Evolutionary conservation across 1,140 invertebrate species (phyloP), one percentile per base, ranked within the genome.

Genomic region (Dinoponera quadriceps): DNA sequence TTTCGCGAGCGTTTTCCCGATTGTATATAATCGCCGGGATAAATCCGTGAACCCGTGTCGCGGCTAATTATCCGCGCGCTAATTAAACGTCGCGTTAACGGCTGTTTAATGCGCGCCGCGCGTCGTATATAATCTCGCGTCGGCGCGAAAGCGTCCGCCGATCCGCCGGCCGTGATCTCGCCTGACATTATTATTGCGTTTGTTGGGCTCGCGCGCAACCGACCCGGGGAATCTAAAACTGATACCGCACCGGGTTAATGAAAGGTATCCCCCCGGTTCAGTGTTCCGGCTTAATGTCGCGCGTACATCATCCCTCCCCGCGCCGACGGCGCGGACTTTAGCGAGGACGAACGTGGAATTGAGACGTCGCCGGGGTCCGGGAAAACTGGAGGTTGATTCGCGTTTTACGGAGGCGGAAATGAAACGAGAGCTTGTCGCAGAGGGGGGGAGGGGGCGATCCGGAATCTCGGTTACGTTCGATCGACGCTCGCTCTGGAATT

Each of bases 31-130:
- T 1, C 14, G 16, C n/a, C 5, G 74, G 20, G 49, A 77, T 66
- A 55, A 77, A 66, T 66, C 27, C 74, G 16, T 11, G 3, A 29
- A 54, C 18, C 54, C 27, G 38, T 57, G 74, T 77, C 74, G 60
- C 29, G 13, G 29, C 29, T 54, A 77, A 77, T 77, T 77, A 77
- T 77, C 62, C 60, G 48, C 27, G 29, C 16, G 62, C 49, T 77
- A 77, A 77, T 77, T 66, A 77, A 77, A 66, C 74, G 74, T 29
- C 27, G 74, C 11, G 48, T 29, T 54, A 66, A 77, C 66, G 25
- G 27, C 14, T 48, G 48, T 55, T 77, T 55, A 44, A 77, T 54
- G 27, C 29, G 27, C 48, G 62, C 29, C 33, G 29, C 49, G 33
- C 16, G 38, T 9, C 62, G 44, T 66, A 66, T 66, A 54, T 77